Conservation (phyloP, 2,113 vertebrate species). For the Paramisgurnus dabryanus region DNA sequence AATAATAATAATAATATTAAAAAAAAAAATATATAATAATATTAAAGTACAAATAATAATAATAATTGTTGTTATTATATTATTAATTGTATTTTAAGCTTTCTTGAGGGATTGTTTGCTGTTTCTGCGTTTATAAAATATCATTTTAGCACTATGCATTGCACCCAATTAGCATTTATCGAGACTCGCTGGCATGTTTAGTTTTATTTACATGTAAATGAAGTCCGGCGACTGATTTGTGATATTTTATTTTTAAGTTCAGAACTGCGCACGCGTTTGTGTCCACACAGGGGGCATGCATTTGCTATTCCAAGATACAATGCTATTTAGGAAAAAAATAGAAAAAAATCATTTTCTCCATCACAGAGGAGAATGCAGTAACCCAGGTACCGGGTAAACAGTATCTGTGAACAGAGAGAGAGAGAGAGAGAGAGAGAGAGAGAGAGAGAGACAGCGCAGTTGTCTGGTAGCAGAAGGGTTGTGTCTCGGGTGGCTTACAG, state of each 20-base stretch:
- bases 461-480: slow-evolving; percentile 74
- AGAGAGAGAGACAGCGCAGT: slow-evolving; percentile 48
- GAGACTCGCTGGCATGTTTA: background rate
- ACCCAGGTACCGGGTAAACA: slow-evolving; percentile 76
- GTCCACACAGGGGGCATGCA: slow-evolving; percentile 62
- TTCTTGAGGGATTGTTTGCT: background rate
- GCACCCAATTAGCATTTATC: slow-evolving; percentile 29
- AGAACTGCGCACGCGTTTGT: slow-evolving; percentile 48
- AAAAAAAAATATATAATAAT: background rate
- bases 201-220: slow-evolving; percentile 47
- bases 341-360: slow-evolving; percentile 71
- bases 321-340: slow-evolving; percentile 68
- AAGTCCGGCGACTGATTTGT: slow-evolving; percentile 9
- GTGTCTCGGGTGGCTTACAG: slow-evolving; percentile 77
- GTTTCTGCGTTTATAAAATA: background rate
- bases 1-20: background rate
- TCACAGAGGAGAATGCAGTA: slow-evolving; percentile 71
- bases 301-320: slow-evolving; percentile 72
- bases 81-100: background rate
- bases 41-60: background rate
- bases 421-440: slow-evolving; percentile 58
- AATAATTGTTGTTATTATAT: background rate
- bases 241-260: slow-evolving; percentile 21
- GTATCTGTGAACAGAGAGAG: slow-evolving; percentile 68
- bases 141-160: background rate